Evolutionary conservation across 1,140 invertebrate species (phyloP), one percentile per base, ranked within the genome.

Genomic region (Sarcophaga bullata): DNA sequence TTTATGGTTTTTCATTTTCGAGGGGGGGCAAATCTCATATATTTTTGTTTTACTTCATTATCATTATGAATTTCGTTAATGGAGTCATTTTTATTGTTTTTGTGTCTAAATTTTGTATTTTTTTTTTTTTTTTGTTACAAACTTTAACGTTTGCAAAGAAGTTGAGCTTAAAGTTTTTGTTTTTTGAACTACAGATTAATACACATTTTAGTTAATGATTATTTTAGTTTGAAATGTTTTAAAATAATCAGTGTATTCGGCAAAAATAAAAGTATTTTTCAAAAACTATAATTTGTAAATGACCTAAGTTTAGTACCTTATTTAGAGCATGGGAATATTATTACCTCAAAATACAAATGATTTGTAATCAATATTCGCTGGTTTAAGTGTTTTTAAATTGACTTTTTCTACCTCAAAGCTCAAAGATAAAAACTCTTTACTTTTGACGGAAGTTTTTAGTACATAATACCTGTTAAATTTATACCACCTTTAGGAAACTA

Each of bases 41-140:
- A 37, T 37, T 2, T 37, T 37, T 19, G 62, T 68, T 68, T 19
- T 68, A 68, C 62, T 52, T 52, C 62, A 68, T 68, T 68, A 68
- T 68, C 17, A 68, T 68, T 25, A 68, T 25, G 17, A 68, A 8
- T 68, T n/a, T 58, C 15, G 54, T 68, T 68, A 68, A 68, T 68
- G 62, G 62, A 68, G 62, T 68, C 62, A 68, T 68, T 68, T 68
- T 58, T n/a, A 68, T 68, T 10, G 17, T 68, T 68, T 19, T 68
- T 19, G 17, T 19, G 17, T 68, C 19, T 68, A 19, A 68, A 4
- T n/a, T 68, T 25, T 7, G 6, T n/a, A 62, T 2, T n/a, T 62
- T 62, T 62, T 62, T 17, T 62, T 15, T 62, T 62, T 62, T 4
- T 62, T 62, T 62, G 58, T n/a, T 68, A 19, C 7, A 62, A 62